phyloP scores from a whole-genome alignment of 2,797 vertebrate genomes.

The Carcharodon carcharias region DNA sequence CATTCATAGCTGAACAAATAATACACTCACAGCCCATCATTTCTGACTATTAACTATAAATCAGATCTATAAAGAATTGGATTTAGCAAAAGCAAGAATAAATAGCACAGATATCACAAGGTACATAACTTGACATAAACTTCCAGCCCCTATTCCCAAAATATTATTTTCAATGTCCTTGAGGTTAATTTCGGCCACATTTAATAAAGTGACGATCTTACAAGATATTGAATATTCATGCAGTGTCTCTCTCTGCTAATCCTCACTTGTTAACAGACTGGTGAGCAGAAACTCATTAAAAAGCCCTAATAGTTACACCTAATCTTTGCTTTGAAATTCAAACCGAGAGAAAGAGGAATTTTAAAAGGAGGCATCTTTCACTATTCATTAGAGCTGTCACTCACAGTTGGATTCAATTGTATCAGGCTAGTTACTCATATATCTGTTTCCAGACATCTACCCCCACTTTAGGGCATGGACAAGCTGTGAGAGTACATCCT shows the following conservation, averaged over 20 bases:
- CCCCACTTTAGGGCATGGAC: background rate
- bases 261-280: background rate
- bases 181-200: background rate
- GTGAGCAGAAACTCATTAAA: slow-evolving; percentile 19
- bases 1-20: background rate
- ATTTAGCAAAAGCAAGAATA: background rate
- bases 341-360: background rate
- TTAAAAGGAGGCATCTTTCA: background rate
- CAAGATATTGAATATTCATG: slow-evolving; percentile 19
- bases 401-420: background rate
- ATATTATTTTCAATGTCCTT: slow-evolving; percentile 1
- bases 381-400: background rate
- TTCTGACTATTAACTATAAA: background rate
- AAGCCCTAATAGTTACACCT: background rate
- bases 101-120: background rate
- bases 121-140: background rate
- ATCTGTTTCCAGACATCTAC: background rate
- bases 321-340: slow-evolving; percentile 26
- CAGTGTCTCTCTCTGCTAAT: background rate
- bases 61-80: background rate
- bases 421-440: background rate
- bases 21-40: background rate
- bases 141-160: background rate
- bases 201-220: background rate
- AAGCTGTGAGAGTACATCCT: background rate